Conservation (phyloP, 2,113 vertebrate species). For the Phylloscopus trochiloides region DNA sequence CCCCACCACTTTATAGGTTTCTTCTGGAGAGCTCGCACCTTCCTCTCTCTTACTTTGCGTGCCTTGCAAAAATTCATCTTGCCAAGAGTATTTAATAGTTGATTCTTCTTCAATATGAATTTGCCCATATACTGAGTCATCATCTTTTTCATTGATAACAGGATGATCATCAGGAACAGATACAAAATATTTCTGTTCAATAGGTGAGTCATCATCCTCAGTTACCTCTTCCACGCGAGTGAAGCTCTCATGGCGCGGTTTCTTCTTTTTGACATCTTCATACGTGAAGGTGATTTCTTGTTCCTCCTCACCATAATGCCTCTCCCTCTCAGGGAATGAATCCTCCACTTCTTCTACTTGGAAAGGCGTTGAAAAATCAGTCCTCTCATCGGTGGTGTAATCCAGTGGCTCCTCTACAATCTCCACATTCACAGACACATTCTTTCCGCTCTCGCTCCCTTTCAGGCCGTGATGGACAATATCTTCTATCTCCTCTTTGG, state of each 20-base stretch:
- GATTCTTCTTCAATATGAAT: constrained; percentile 81
- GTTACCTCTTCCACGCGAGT: constrained; percentile 72
- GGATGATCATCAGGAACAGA: constrained; percentile 90
- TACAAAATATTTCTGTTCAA: constrained; percentile 89
- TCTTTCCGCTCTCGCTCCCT: constrained; percentile 66
- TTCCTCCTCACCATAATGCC: constrained; percentile 40
- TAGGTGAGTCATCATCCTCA: constrained; percentile 71
- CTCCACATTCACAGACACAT: constrained; percentile 85
- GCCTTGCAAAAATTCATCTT: constrained; percentile 79
- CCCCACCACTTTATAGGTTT: constrained; percentile 20
- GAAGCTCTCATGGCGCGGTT: constrained; percentile 2
- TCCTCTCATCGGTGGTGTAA: constrained; percentile 64
- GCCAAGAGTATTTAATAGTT: constrained; percentile 79
- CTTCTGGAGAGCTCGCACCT: constrained; percentile 31
- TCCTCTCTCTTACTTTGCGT: constrained; percentile 52
- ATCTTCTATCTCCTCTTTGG: constrained; percentile 82
- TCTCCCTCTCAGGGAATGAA: constrained; percentile 38
- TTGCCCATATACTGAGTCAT: constrained; percentile 85
- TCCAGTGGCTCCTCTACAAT: constrained; percentile 87
- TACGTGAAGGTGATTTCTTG: neutral
- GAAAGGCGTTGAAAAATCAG: constrained; percentile 78
- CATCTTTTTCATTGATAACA: constrained; percentile 68
- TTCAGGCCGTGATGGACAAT: constrained; percentile 79
- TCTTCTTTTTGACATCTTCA: constrained; percentile 43
- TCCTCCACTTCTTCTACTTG: constrained; percentile 89